phyloP scores from a whole-genome alignment of 1,140 invertebrate species.

The Anadara kagoshimensis region DNA sequence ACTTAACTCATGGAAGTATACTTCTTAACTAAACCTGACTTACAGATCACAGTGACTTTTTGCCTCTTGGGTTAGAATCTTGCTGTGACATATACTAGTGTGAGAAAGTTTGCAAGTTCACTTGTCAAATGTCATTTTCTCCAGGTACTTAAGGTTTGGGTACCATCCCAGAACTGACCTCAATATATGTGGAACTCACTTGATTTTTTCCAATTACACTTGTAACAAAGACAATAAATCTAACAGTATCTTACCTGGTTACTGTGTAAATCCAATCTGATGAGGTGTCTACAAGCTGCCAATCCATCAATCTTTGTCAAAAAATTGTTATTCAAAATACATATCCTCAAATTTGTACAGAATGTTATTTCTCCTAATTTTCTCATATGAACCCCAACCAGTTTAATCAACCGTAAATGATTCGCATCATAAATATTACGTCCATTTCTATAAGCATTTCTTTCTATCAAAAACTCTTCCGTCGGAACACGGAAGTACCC shows the following conservation, averaged over 20 bases:
- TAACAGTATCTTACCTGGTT: slow-evolving; percentile 63
- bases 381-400: slow-evolving; percentile 59
- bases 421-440: slow-evolving; percentile 36
- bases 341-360: slow-evolving; percentile 64
- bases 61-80: too few species aligned
- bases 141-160: too few species aligned
- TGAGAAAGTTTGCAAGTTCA: too few species aligned
- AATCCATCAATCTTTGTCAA: slow-evolving; percentile 67
- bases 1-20: too few species aligned
- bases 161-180: too few species aligned
- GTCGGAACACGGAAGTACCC: slow-evolving; percentile 63
- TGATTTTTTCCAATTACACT: too few species aligned
- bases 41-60: too few species aligned
- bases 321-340: slow-evolving; percentile 69
- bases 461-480: slow-evolving; percentile 48
- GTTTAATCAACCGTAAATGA: slow-evolving; percentile 46
- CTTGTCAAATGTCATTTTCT: too few species aligned
- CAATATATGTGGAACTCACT: too few species aligned
- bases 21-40: too few species aligned
- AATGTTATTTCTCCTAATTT: slow-evolving; percentile 63
- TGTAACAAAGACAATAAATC: too few species aligned
- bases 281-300: slow-evolving; percentile 59
- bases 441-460: slow-evolving; percentile 28
- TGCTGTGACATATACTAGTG: too few species aligned
- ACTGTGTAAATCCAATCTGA: slow-evolving; percentile 70